Evolutionary conservation across 1,140 invertebrate genomes (phyloP).

Genomic region (Physella acuta): DNA sequence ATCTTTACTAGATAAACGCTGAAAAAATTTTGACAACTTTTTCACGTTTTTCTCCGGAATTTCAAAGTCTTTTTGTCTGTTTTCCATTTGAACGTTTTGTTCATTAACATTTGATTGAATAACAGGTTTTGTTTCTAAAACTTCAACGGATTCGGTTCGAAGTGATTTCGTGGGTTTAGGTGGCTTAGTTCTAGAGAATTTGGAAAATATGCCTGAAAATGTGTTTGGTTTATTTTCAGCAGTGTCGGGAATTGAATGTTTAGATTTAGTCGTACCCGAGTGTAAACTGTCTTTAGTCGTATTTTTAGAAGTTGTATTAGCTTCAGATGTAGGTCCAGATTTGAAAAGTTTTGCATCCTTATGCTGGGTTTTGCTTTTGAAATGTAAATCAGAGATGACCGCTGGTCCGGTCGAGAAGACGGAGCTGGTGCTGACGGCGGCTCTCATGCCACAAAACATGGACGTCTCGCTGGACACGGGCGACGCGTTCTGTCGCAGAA

Average conservation of each 20-base stretch:
- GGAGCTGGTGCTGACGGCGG: neutral
- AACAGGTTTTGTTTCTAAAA: neutral
- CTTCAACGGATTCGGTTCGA: neutral
- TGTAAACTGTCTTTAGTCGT: too few species aligned
- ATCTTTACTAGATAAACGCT: conserved; percentile 17
- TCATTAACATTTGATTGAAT: neutral
- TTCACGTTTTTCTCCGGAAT: conserved; percentile 18
- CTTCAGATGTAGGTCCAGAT: too few species aligned
- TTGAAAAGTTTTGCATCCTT: too few species aligned
- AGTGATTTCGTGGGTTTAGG: neutral
- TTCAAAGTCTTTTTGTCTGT: neutral
- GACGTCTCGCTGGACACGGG: neutral
- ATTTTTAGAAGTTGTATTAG: too few species aligned
- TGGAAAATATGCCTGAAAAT: conserved; percentile 14
- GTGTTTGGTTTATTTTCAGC: neutral
- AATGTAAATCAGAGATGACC: too few species aligned
- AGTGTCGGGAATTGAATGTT: too few species aligned
- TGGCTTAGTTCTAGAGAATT: neutral
- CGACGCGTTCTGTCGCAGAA: neutral
- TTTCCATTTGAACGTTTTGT: neutral
- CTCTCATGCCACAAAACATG: neutral
- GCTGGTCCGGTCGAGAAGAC: neutral
- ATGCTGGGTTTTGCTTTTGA: too few species aligned
- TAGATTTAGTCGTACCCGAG: too few species aligned
- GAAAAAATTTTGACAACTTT: conserved; percentile 22